Conservation (phyloP, 2,888 invertebrate species). For the Adelognathus sp. region DNA sequence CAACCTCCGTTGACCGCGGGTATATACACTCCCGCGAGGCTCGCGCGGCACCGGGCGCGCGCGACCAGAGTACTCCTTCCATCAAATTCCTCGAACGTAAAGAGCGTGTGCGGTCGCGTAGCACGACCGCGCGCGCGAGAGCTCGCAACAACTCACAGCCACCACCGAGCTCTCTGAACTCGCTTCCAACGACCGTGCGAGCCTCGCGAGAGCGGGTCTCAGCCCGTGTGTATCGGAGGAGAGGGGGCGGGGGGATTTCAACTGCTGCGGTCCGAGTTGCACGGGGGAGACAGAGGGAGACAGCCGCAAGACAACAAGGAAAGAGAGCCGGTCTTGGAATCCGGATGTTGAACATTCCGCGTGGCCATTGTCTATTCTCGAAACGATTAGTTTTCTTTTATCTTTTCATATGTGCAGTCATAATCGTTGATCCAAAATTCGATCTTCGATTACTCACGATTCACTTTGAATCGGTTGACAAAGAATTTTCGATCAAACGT, state of each 20-base stretch:
- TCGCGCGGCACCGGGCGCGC: slow-evolving; percentile 20
- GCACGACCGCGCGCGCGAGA: slow-evolving; percentile 9
- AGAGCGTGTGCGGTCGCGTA: slow-evolving; percentile 32
- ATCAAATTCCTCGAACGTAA: slow-evolving; percentile 57
- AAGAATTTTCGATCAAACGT: too few species aligned
- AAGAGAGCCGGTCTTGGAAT: slow-evolving; percentile 15
- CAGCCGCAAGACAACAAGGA: slow-evolving; percentile 3
- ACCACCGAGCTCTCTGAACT: not conserved
- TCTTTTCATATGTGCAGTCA: not conserved
- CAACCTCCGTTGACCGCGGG: slow-evolving; percentile 65
- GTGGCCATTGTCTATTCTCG: slow-evolving; percentile 2
- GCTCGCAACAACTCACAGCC: slow-evolving; percentile 4
- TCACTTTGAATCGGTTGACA: not conserved
- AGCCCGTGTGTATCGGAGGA: not conserved
- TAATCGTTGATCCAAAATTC: not conserved
- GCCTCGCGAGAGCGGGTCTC: not conserved
- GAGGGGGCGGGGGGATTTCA: not conserved
- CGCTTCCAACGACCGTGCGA: not conserved
- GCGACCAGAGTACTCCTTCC: slow-evolving; percentile 43
- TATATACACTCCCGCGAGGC: slow-evolving; percentile 19
- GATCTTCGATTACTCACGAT: not conserved
- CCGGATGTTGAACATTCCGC: slow-evolving; percentile 34
- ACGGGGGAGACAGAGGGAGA: not conserved
- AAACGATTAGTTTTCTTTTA: not conserved
- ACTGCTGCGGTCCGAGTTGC: not conserved